Base-by-base conservation (phyloP, 1,140 invertebrate genomes). In the Varroa destructor region DNA sequence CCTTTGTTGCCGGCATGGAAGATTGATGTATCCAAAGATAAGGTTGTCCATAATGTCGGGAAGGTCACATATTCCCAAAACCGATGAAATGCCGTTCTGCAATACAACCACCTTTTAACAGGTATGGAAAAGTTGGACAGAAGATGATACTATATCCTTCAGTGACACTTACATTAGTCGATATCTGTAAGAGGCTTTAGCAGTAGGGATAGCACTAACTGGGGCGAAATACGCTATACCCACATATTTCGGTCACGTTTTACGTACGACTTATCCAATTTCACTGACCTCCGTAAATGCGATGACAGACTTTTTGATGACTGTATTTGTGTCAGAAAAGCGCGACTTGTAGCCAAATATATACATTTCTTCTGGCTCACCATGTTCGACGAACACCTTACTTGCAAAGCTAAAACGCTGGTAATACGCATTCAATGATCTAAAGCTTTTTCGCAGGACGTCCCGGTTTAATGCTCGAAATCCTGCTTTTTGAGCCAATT, bases 81-180 rank as follows among this genome's bases (percentile, higher is more conserved):
- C 61, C 14, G 61, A 43, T 46, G 61, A 67, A 12, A 67, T 14
- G 40, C 61, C 61, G 61, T 67, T 67, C 61, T 67, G 61, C 10
- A 40, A 67, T 43, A 67, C 57, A 12, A 58, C 12, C 12, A 3
- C 3, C 3, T 56, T 56, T n/a, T 10, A 56, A 56, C n/a, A 12
- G 10, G 55, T 12, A n/a, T 25, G 25, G 25, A 25, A 25, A 25
- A 25, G 25, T 25, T 25, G 25, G 25, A 25, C 25, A 25, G 25
- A 25, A 25, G 25, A 25, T 25, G 25, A 25, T 25, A 25, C 25
- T 25, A 25, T 25, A 25, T 25, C 25, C 25, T 25, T 25, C 25
- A 25, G 25, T 25, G 25, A 25, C 25, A 25, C 25, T 25, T 25
- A 25, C 25, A 25, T 25, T 25, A 25, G 25, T 25, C 25, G 25